Evolutionary conservation across 2,113 vertebrate species (phyloP), one percentile per base, ranked within the genome.

Genomic region (Calyptommatus sinebrachiatus): DNA sequence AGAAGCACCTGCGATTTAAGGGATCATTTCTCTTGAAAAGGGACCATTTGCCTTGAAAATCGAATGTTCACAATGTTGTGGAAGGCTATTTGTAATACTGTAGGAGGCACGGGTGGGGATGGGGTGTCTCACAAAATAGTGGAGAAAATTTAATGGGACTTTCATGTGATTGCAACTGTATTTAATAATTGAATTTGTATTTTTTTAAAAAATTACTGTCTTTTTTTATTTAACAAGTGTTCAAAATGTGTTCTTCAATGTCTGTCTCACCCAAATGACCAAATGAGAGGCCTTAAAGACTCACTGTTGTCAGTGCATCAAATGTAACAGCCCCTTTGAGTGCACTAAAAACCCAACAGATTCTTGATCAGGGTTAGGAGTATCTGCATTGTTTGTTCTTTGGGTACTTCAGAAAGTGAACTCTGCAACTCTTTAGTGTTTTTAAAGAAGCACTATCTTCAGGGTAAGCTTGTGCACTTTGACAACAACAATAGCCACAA

Each of bases 391-490:
- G 2, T 48, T 62, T 28, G 31, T 20, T 2, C 35, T 60, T 78
- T 68, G 67, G n/a, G 29, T 83, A 62, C 73, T 69, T 78, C 9
- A 61, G 41, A 78, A 35, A 24, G 3, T 22, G 71, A 74, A 48
- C 69, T 61, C 24, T 69, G 35, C 22, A 65, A 74, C 1, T 12
- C 7, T 71, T 63, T 24, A 45, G 29, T 50, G 29, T 63, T 71
- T 41, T 75, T 41, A 75, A 57, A 41, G 65, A 79, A 65, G 80
- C 60, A 77, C 73, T 72, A 66, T 24, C 18, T 65, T 63, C 45
- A 78, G 71, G 63, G 28, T 78, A 63, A 63, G 11, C 70, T 62
- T n/a, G 53, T 83, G 67, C 82, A 71, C 72, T 78, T 75, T 71
- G 70, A 78, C n/a, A 78, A 69, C 29, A 24, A 62, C 16, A 41